Conservation (phyloP, 2,888 invertebrate genomes). For the Caenorhabditis sulstoni region DNA sequence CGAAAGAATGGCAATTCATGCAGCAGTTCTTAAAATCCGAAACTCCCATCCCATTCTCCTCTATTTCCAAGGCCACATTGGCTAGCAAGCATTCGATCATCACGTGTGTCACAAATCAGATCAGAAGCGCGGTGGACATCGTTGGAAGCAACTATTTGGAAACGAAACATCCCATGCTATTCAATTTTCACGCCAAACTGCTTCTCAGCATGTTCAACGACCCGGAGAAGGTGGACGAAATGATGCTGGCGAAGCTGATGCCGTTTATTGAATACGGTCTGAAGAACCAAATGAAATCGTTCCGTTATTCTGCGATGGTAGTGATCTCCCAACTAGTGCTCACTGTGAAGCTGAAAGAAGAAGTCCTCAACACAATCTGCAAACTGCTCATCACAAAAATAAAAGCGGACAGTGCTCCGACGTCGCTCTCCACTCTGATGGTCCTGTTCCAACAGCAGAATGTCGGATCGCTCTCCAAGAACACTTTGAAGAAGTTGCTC, state of each 20-base stretch:
- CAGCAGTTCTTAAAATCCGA: constrained; percentile 65
- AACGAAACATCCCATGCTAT: constrained; percentile 85
- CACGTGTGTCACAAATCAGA: constrained; percentile 62
- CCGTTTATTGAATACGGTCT: constrained; percentile 75
- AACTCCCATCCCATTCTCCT: constrained; percentile 71
- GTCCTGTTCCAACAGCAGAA: constrained; percentile 78
- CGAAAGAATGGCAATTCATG: constrained; percentile 81
- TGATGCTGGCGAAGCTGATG: constrained; percentile 83
- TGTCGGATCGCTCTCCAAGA: constrained; percentile 67
- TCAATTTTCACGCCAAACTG: constrained; percentile 89
- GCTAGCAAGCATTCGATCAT: constrained; percentile 64
- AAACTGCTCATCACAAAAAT: constrained; percentile 76
- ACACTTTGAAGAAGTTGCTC: constrained; percentile 63
- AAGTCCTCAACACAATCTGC: constrained; percentile 63
- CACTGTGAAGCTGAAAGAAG: constrained; percentile 68
- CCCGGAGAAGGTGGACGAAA: constrained; percentile 84
- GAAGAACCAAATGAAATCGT: constrained; percentile 66
- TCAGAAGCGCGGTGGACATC: constrained; percentile 59
- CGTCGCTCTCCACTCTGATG: constrained; percentile 70
- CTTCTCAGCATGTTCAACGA: constrained; percentile 86
- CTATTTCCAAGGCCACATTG: constrained; percentile 63
- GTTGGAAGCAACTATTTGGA: constrained; percentile 67
- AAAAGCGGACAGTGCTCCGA: constrained; percentile 54
- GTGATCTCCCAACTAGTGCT: constrained; percentile 72
- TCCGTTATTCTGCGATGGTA: constrained; percentile 68